Evolutionary conservation across 2,113 vertebrate genomes (phyloP).

Genomic region (Chlorodrepanis virens): DNA sequence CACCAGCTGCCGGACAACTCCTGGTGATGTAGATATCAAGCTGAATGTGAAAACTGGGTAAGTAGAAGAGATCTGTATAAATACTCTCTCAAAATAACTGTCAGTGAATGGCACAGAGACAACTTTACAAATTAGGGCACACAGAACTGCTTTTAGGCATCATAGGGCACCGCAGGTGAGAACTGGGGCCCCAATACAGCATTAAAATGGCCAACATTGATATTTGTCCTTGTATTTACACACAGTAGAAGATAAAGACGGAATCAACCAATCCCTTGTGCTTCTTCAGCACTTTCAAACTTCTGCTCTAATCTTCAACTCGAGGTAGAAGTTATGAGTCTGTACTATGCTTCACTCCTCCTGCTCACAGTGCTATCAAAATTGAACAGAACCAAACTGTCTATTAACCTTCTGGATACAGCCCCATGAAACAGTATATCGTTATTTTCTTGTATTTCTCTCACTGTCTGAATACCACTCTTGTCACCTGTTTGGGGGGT

Average conservation of each 20-base stretch:
- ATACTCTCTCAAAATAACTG: not conserved
- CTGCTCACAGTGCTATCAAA: not conserved
- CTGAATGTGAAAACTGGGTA: conserved; percentile 39
- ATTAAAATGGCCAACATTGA: not conserved
- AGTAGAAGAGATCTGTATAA: not conserved
- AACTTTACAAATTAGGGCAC: not conserved
- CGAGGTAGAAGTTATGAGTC: not conserved
- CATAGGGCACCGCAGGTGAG: not conserved
- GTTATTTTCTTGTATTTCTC: not conserved
- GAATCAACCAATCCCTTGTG: not conserved
- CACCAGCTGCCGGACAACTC: conserved; percentile 41
- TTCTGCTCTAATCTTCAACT: not conserved
- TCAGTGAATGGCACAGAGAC: not conserved
- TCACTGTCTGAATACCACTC: not conserved
- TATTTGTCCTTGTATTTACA: not conserved
- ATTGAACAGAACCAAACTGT: not conserved
- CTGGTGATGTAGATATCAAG: conserved; percentile 19
- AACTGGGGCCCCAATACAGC: not conserved
- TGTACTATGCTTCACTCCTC: not conserved
- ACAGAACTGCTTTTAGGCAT: not conserved
- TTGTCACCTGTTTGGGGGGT: not conserved
- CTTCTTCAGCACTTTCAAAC: not conserved
- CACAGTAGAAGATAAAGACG: not conserved
- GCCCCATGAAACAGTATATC: not conserved
- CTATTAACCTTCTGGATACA: not conserved